These are phyloP conservation scores for Clarias gariepinus DNA, from an alignment of 2,113 vertebrate species.

Conservation along the genomic window DNA sequence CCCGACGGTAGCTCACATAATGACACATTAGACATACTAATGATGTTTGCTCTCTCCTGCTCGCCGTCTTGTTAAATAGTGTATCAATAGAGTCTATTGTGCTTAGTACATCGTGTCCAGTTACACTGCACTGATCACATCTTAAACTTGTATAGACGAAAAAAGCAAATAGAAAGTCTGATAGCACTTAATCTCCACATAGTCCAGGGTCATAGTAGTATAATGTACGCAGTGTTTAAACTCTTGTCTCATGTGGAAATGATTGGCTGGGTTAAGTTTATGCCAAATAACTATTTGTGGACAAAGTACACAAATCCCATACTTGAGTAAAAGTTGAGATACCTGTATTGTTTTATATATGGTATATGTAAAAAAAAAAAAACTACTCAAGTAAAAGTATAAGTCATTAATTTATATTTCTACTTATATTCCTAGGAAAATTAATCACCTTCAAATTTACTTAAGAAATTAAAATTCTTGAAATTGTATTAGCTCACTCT, in stretches of 20 bases:
- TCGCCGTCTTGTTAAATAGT: slow-evolving; percentile 22
- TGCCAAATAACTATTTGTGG: neutral
- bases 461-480: too few relatives aligned
- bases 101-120: neutral
- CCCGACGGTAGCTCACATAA: slow-evolving; percentile 75
- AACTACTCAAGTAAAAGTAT: too few relatives aligned
- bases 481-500: too few relatives aligned
- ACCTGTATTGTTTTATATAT: too few relatives aligned
- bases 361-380: too few relatives aligned
- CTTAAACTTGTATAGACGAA: slow-evolving; percentile 3
- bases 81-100: slow-evolving; percentile 4
- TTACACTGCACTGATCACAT: slow-evolving; percentile 13
- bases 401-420: too few relatives aligned
- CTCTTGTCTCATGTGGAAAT: neutral
- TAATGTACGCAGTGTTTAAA: neutral
- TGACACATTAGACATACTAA: slow-evolving; percentile 77
- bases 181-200: neutral
- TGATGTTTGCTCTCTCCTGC: slow-evolving; percentile 66
- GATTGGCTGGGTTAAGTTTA: neutral
- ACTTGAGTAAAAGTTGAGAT: too few relatives aligned
- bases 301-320: too few relatives aligned
- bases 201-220: neutral
- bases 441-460: too few relatives aligned
- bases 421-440: too few relatives aligned
- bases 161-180: neutral